Percentiles rank a stretch among this genome's conserved stretches.
Conservation (phyloP, 1,140 invertebrate species). For the Vanessa tameamea region DNA sequence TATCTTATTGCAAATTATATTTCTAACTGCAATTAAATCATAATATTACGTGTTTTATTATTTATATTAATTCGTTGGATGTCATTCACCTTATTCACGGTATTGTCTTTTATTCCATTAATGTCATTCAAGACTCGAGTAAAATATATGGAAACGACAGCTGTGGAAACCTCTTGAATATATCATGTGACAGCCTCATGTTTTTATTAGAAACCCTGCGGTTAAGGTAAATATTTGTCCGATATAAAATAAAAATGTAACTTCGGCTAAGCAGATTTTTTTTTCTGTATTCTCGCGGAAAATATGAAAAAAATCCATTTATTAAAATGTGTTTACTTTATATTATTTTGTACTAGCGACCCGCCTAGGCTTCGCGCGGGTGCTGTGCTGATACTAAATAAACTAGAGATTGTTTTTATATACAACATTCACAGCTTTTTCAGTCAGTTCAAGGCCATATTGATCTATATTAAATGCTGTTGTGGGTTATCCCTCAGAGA, state of each 20-base stretch:
- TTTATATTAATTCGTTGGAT: background rate
- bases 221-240: conserved; percentile 26
- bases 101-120: conserved; percentile 26
- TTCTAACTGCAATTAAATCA: too few relatives aligned
- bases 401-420: too few relatives aligned
- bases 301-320: background rate
- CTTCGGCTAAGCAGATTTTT: background rate
- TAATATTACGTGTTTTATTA: too few relatives aligned
- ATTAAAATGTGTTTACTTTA: background rate
- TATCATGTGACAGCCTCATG: conserved; percentile 29
- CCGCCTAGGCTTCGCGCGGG: too few relatives aligned
- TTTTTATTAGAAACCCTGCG: conserved; percentile 25
- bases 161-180: conserved; percentile 21
- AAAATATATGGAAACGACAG: conserved; percentile 32
- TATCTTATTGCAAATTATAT: too few relatives aligned
- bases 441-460: too few relatives aligned
- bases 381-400: too few relatives aligned
- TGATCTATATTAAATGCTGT: too few relatives aligned
- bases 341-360: background rate
- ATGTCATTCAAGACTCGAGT: conserved; percentile 22
- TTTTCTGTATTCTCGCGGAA: background rate
- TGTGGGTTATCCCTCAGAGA: too few relatives aligned
- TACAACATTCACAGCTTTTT: too few relatives aligned
- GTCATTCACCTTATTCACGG: background rate
- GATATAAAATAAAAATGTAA: conserved; percentile 24